Percentiles rank a stretch among this genome's conserved stretches.
phyloP scores from a whole-genome alignment of 1,140 invertebrate genomes.

The Belonocnema kinseyi region DNA sequence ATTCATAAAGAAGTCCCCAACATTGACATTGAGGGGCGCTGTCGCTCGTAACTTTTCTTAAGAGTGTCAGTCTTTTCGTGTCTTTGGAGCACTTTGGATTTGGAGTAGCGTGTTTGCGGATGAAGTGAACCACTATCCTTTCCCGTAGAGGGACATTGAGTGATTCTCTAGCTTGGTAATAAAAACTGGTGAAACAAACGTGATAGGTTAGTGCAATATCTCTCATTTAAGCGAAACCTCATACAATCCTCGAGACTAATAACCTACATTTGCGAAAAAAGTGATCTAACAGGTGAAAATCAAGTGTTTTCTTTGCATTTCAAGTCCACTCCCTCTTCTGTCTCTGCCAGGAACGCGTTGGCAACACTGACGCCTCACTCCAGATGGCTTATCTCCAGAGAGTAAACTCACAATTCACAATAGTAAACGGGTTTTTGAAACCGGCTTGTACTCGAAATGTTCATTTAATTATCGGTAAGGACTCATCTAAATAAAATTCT shows the following conservation, averaged over 20 bases:
- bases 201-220: constrained; percentile 8
- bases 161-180: not conserved
- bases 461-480: constrained; percentile 3
- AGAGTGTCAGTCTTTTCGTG: not conserved
- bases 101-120: constrained; percentile 9
- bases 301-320: constrained; percentile 16
- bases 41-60: not conserved
- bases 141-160: constrained; percentile 17
- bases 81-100: not conserved
- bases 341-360: constrained; percentile 40
- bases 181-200: not conserved
- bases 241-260: not conserved
- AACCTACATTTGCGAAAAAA: not conserved
- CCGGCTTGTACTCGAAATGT: not conserved
- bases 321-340: constrained; percentile 42
- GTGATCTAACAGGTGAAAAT: not conserved
- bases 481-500: not conserved
- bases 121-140: constrained; percentile 10
- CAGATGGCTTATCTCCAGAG: constrained; percentile 37
- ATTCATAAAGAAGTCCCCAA: not conserved
- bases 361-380: constrained; percentile 38
- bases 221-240: not conserved
- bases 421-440: constrained; percentile 38
- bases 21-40: not conserved
- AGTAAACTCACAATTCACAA: constrained; percentile 33